Evolutionary conservation across 2,797 vertebrate species (phyloP).

Genomic region (Carcharodon carcharias): DNA sequence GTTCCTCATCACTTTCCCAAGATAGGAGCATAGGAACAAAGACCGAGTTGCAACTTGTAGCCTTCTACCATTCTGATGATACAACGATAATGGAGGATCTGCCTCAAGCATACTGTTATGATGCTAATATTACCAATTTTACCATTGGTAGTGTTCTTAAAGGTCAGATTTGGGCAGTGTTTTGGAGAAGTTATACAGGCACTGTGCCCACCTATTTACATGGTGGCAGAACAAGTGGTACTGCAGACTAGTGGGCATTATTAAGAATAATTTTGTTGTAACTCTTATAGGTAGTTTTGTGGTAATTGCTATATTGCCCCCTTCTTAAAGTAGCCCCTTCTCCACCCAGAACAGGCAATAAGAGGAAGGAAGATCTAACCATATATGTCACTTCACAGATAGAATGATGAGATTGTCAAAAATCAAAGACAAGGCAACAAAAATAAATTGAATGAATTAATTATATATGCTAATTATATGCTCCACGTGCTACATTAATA

Average conservation of each 20-base stretch:
- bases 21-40: not conserved
- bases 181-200: not conserved
- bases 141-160: not conserved
- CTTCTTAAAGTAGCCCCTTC: not conserved
- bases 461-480: not conserved
- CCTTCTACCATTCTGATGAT: not conserved
- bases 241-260: not conserved
- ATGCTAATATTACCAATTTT: not conserved
- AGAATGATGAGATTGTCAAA: not conserved
- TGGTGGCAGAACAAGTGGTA: not conserved
- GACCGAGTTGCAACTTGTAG: not conserved
- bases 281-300: not conserved
- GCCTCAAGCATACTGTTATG: not conserved
- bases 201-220: not conserved
- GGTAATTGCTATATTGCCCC: not conserved
- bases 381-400: not conserved
- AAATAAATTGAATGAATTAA: not conserved
- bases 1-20: not conserved
- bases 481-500: not conserved
- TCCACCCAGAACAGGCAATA: not conserved
- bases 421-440: constrained; percentile 10
- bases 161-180: not conserved
- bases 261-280: not conserved
- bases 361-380: not conserved
- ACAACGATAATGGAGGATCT: not conserved